Base-by-base conservation (phyloP, 2,797 vertebrate species). In the Bradypodion ventrale region DNA sequence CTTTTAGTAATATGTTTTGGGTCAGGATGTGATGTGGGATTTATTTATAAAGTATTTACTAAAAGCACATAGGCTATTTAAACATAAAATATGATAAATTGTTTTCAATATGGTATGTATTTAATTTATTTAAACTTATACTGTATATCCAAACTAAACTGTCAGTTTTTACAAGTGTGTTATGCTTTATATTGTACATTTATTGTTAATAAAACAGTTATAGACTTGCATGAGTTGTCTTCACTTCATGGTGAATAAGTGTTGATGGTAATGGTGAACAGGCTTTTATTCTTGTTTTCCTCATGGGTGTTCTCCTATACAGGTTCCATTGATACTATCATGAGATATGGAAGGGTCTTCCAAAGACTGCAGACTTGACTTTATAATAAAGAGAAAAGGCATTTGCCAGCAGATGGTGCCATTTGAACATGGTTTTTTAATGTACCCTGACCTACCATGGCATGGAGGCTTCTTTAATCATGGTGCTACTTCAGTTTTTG, bases 391-490 rank as follows among this genome's bases (percentile, higher is more conserved):
- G n/a, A n/a, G n/a, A n/a, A n/a, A n/a, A 60, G 59, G 62, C 10
- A 79, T 68, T 25, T 83, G 82, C 92, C 94, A 81, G 90, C 81
- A 94, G 94, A 88, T 93, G 94, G 92, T 83, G 88, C 88, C 5
- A n/a, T 27, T 21, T 73, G 69, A 21, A 42, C 7, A 37, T 23
- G 8, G 3, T 66, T 82, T 35, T 6, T 23, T 85, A 72, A 10
- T 60, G 80, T 27, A n/a, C 27, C 52, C n/a, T n/a, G n/a, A n/a
- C n/a, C n/a, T n/a, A n/a, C n/a, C n/a, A n/a, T n/a, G n/a, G n/a
- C n/a, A n/a, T n/a, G n/a, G n/a, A n/a, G n/a, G n/a, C n/a, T n/a
- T n/a, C n/a, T n/a, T n/a, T n/a, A n/a, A n/a, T n/a, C n/a, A n/a
- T n/a, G n/a, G n/a, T n/a, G n/a, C n/a, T n/a, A n/a, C n/a, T n/a